Base-by-base conservation (phyloP, 2,888 invertebrate species). In the Heterodera filipjevi region DNA sequence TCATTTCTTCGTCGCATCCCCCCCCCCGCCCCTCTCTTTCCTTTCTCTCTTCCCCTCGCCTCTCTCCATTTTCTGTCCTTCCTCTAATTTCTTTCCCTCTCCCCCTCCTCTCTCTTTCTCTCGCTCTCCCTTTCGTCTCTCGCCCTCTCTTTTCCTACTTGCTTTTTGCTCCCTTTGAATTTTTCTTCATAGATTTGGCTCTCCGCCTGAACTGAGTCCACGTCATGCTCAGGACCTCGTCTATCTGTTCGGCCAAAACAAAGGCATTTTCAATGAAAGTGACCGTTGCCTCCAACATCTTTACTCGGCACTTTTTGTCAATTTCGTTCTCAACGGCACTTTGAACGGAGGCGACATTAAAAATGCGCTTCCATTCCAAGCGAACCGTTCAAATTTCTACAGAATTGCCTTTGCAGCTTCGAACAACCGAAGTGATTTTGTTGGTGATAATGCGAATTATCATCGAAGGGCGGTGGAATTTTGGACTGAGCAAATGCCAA, bases 301-400 rank as follows among this genome's bases (percentile, higher is more conserved):
- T 10, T 32, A 49, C 33, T 74, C 74, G 30, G 53, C 49, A 33
- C 30, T 74, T 46, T 49, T 74, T 22, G 53, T 59, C 44, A 74
- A 74, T 53, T 74, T 74, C 22, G 22, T 74, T 53, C 3, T 44
- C 16, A 74, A 49, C 74, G 74, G 74, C 74, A 74, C 49, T 74
- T 49, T 59, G 59, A 74, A 74, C 59, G 74, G 74, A 16, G 59
- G 49, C 30, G 53, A 53, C 53, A 53, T 59, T 30, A n/a, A 46
- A 16, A 59, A 59, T 30, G 49, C 59, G 35, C 1, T 27, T 30
- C 46, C 35, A 8, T 74, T 74, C n/a, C 12, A n/a, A 35, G 53
- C 74, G 32, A 33, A 44, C 49, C 30, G 14, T 27, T 74, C 33
- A 8, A 74, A 74, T 30, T 74, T 74, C 74, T 74, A 53, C n/a